phyloP scores from a whole-genome alignment of 2,797 vertebrate genomes.

The Chromobotia macracanthus region DNA sequence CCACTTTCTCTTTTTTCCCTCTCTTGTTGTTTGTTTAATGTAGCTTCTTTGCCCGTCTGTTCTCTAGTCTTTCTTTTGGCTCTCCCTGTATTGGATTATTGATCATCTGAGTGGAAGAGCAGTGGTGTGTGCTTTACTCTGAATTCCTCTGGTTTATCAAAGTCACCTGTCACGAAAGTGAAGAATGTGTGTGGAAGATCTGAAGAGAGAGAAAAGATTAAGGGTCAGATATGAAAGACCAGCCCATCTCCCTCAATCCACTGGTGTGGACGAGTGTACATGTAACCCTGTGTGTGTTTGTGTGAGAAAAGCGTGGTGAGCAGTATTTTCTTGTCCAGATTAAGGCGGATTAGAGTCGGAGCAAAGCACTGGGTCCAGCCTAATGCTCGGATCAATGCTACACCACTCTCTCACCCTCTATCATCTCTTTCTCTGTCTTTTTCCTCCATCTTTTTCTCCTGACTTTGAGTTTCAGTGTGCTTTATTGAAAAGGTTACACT shows the following conservation, averaged over 20 bases:
- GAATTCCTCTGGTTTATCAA: conserved; percentile 9
- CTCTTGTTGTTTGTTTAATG: too few relatives aligned
- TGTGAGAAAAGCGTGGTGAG: conserved; percentile 14
- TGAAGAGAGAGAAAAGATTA: neutral
- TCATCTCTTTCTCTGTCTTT: neutral
- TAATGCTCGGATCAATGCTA: conserved; percentile 40
- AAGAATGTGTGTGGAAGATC: neutral
- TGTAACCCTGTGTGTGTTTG: conserved; percentile 47
- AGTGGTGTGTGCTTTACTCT: conserved; percentile 4
- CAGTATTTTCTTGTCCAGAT: conserved; percentile 27
- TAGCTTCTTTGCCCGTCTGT: neutral
- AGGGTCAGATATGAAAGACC: neutral
- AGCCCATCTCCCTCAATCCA: neutral
- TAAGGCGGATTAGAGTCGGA: conserved; percentile 59
- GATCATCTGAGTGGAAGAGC: conserved; percentile 12
- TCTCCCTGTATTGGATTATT: conserved; percentile 33
- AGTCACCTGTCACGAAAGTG: conserved; percentile 27
- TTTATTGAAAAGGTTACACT: neutral
- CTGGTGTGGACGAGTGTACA: conserved; percentile 15
- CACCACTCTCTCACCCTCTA: conserved; percentile 7
- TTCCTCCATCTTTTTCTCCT: neutral
- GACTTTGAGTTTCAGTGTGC: neutral
- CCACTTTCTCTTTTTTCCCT: neutral
- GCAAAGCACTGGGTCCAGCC: conserved; percentile 60
- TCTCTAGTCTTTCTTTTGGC: neutral